A percentile compares a stretch with the other conserved stretches of the same genome.
Evolutionary conservation across 2,888 invertebrate genomes (phyloP).

Genomic region (Scaptomyza reducta): DNA sequence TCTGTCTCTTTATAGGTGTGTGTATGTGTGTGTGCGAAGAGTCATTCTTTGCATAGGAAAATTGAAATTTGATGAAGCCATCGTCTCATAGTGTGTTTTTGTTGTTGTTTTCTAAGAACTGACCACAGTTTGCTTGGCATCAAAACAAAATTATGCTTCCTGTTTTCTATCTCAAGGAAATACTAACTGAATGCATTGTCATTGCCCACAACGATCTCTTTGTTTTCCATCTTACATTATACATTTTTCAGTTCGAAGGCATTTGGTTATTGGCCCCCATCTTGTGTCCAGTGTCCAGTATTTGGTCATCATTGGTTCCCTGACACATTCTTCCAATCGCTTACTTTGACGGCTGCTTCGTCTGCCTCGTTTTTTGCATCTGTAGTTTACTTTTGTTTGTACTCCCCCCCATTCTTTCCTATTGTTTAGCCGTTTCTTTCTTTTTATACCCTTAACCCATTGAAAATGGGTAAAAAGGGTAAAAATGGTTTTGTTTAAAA

Average conservation of each 20-base stretch:
- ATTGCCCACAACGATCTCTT: constrained; percentile 12
- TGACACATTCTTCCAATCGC: constrained; percentile 69
- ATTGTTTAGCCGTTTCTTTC: constrained; percentile 17
- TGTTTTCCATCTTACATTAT: constrained; percentile 10
- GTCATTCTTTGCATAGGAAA: constrained; percentile 59
- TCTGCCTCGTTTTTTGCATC: constrained; percentile 4
- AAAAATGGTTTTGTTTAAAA: no score
- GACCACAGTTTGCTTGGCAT: constrained; percentile 39
- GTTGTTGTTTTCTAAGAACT: not conserved
- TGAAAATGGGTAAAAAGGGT: no score
- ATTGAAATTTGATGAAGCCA: constrained; percentile 57
- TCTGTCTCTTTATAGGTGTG: not conserved
- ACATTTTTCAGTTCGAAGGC: constrained; percentile 27
- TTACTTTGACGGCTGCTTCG: constrained; percentile 67
- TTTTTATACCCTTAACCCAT: no score
- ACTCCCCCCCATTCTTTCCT: constrained; percentile 17
- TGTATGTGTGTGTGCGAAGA: constrained; percentile 5
- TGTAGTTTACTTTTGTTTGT: constrained; percentile 23
- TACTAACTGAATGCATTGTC: constrained; percentile 23
- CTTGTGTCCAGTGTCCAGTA: constrained; percentile 25
- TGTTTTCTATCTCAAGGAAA: constrained; percentile 7
- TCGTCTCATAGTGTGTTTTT: not conserved
- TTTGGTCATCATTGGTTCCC: constrained; percentile 64
- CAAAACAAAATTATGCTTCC: constrained; percentile 42
- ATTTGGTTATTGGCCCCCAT: constrained; percentile 20